A percentile compares a stretch with the other conserved stretches of the same genome.
These are phyloP conservation scores for Tiphia femorata DNA, from an alignment of 2,888 invertebrate species.

Conservation along the genomic window DNA sequence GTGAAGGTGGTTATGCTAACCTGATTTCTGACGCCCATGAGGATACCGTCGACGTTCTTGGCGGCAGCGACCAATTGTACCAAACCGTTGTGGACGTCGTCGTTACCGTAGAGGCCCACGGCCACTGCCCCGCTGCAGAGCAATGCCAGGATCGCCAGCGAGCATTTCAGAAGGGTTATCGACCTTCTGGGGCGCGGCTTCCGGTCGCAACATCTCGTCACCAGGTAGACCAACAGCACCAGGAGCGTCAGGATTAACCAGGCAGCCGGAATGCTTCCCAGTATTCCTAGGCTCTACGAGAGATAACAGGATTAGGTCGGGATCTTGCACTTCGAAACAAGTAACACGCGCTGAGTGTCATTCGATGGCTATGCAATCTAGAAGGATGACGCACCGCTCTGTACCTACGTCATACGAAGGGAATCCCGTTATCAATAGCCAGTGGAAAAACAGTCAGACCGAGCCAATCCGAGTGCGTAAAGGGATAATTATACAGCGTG, in stretches of 20 bases:
- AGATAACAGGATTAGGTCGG: conserved; percentile 7
- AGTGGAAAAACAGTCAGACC: no score
- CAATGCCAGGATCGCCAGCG: conserved; percentile 84
- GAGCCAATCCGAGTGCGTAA: no score
- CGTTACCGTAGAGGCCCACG: conserved; percentile 93
- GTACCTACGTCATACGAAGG: no score
- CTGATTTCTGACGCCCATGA: conserved; percentile 86
- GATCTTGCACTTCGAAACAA: not conserved
- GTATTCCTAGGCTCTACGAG: conserved; percentile 88
- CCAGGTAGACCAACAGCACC: conserved; percentile 90
- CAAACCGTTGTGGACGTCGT: conserved; percentile 87
- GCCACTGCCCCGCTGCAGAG: conserved; percentile 92
- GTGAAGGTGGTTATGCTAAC: no score
- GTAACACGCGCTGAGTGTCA: no score
- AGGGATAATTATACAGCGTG: no score
- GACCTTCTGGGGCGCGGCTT: conserved; percentile 90
- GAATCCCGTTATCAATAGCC: no score
- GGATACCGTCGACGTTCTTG: conserved; percentile 83
- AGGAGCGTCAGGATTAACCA: conserved; percentile 92
- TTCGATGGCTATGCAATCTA: no score
- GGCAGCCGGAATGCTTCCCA: conserved; percentile 93
- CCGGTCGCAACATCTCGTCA: conserved; percentile 95
- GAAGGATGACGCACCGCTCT: no score
- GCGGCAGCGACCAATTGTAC: conserved; percentile 85
- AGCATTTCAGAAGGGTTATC: conserved; percentile 87